A percentile compares a stretch with the other conserved stretches of the same genome.
Conservation (phyloP, 2,113 vertebrate species). For the Phodopus roborovskii region DNA sequence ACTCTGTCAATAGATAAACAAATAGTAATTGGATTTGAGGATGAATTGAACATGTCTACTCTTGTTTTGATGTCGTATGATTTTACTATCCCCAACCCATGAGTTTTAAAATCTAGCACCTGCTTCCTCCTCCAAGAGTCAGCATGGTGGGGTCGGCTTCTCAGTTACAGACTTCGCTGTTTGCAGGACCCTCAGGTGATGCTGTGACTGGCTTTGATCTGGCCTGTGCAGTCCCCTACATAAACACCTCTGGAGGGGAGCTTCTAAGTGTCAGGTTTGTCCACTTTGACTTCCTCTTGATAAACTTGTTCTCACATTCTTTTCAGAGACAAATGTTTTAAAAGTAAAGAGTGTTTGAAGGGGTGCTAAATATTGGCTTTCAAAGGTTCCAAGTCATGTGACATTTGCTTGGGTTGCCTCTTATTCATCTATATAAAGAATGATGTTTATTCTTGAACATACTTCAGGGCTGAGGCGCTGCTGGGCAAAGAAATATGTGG, state of each 20-base stretch:
- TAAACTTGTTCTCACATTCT: conserved; percentile 83
- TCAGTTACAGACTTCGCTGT: neutral
- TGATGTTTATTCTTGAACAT: conserved; percentile 82
- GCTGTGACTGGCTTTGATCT: conserved; percentile 37
- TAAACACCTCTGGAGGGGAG: neutral
- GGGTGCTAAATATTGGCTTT: conserved; percentile 88
- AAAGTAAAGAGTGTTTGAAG: conserved; percentile 82
- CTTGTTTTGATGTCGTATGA: neutral
- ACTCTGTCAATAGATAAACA: neutral
- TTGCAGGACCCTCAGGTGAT: neutral
- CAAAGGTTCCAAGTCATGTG: conserved; percentile 78
- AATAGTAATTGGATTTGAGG: neutral
- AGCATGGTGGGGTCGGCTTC: neutral
- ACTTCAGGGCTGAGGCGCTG: conserved; percentile 76
- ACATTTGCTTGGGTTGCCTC: conserved; percentile 83
- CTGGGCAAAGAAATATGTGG: conserved; percentile 79
- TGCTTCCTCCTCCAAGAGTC: neutral
- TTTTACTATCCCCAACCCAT: neutral
- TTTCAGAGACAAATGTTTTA: conserved; percentile 84
- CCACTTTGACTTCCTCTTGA: conserved; percentile 58
- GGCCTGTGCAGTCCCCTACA: neutral
- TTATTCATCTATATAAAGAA: conserved; percentile 82
- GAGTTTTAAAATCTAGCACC: neutral
- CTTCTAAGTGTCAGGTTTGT: conserved; percentile 38
- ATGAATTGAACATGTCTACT: neutral